phyloP scores from a whole-genome alignment of 2,888 invertebrate species.

The Sarcophaga rosellei region DNA sequence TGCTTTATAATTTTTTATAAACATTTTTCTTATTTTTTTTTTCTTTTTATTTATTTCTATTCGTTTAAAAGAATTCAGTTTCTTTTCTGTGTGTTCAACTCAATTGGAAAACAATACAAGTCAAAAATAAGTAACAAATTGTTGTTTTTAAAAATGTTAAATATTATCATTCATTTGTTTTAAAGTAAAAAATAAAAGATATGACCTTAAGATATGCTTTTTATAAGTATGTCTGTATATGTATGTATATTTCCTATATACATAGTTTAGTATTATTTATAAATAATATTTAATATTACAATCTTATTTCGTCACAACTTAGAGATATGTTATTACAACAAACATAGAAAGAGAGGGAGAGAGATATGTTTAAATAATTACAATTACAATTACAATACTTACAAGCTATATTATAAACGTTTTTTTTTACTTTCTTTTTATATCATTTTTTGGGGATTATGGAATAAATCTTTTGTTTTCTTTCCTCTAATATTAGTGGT shows the following conservation, averaged over 20 bases:
- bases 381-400: slow-evolving; percentile 32
- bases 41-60: slow-evolving; percentile 4
- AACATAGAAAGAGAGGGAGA: slow-evolving; percentile 38
- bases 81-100: not conserved
- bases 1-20: slow-evolving; percentile 3
- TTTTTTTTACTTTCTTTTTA: not conserved
- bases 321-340: slow-evolving; percentile 64
- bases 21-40: slow-evolving; percentile 1
- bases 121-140: not conserved
- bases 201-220: slow-evolving; percentile 47
- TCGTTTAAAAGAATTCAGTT: not conserved
- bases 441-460: not conserved
- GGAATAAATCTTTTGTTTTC: not conserved
- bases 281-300: slow-evolving; percentile 48
- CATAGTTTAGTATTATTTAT: slow-evolving; percentile 21
- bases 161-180: not conserved
- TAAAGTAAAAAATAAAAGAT: slow-evolving; percentile 23
- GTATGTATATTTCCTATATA: slow-evolving; percentile 32
- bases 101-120: slow-evolving; percentile 5
- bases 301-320: slow-evolving; percentile 61
- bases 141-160: slow-evolving; percentile 1
- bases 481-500: not conserved
- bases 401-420: slow-evolving; percentile 6
- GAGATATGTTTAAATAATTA: slow-evolving; percentile 51
- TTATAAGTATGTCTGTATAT: slow-evolving; percentile 21